A percentile compares a stretch with the other conserved stretches of the same genome.
phyloP scores from a whole-genome alignment of 2,797 vertebrate species.

The Gymnodraco acuticeps region DNA sequence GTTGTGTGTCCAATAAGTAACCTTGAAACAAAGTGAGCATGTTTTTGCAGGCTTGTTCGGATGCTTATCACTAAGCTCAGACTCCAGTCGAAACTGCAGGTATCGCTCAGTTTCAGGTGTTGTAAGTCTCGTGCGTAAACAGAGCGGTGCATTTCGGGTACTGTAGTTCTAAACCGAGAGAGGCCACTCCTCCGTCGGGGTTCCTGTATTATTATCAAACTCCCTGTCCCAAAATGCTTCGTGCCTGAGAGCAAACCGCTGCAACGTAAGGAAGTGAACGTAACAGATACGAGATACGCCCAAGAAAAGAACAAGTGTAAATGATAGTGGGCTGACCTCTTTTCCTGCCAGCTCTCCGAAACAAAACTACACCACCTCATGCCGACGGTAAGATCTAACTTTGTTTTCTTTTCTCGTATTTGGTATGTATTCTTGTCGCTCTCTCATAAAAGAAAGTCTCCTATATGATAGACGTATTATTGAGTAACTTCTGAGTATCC shows the following conservation, averaged over 20 bases:
- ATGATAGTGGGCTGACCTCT: slow-evolving; percentile 39
- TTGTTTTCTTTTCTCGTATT: slow-evolving; percentile 12
- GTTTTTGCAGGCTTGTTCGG: background rate
- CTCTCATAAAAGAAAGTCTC: background rate
- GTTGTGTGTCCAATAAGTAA: background rate
- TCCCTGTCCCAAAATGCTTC: slow-evolving; percentile 76
- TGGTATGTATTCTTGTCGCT: no score
- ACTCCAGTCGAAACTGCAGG: slow-evolving; percentile 74
- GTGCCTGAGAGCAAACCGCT: slow-evolving; percentile 41
- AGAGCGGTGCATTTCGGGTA: slow-evolving; percentile 70
- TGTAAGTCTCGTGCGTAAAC: slow-evolving; percentile 58
- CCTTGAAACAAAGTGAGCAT: background rate
- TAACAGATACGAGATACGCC: slow-evolving; percentile 51
- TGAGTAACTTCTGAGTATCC: slow-evolving; percentile 26
- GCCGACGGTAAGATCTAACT: slow-evolving; percentile 65
- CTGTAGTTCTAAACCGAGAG: slow-evolving; percentile 48
- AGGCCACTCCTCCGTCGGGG: slow-evolving; percentile 22
- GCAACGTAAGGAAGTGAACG: slow-evolving; percentile 47
- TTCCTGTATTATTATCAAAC: slow-evolving; percentile 52
- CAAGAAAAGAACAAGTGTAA: slow-evolving; percentile 27
- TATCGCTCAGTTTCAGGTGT: slow-evolving; percentile 82
- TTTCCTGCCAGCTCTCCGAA: slow-evolving; percentile 35
- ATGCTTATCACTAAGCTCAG: slow-evolving; percentile 21
- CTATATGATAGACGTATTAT: slow-evolving; percentile 9
- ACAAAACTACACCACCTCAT: slow-evolving; percentile 48